A percentile compares a stretch with the other conserved stretches of the same genome.
Conservation (phyloP, 2,113 vertebrate species). For the Elephantulus edwardii region DNA sequence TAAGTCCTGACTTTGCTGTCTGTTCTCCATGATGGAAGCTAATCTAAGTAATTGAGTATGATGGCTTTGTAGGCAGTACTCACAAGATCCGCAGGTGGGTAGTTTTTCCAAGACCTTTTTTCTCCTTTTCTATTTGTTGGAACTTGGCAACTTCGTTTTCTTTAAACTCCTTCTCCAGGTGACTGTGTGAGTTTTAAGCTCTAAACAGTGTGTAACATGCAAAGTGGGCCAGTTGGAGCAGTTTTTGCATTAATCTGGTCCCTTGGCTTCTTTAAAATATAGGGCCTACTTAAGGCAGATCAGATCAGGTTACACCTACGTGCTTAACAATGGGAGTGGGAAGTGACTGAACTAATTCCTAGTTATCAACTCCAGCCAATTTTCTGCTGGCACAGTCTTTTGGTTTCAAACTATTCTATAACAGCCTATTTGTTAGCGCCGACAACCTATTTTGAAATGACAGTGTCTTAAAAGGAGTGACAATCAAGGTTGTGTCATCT, state of each 20-base stretch:
- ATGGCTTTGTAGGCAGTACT: neutral
- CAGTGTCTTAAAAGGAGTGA: neutral
- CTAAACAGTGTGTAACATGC: neutral
- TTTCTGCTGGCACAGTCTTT: neutral
- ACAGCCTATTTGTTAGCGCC: neutral
- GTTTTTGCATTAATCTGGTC: neutral
- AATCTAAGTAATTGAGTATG: neutral
- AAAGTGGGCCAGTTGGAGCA: neutral
- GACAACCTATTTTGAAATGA: neutral
- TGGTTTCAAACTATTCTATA: neutral
- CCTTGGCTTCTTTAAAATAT: neutral
- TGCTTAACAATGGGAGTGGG: neutral
- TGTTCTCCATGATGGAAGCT: neutral
- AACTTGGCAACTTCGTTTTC: neutral
- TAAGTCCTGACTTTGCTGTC: neutral
- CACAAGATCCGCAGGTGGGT: neutral
- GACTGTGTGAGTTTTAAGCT: neutral
- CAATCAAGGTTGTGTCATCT: neutral
- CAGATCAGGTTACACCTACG: constrained; percentile 23
- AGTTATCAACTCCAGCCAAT: neutral
- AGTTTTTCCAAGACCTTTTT: neutral
- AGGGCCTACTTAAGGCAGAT: neutral
- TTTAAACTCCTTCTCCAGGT: neutral
- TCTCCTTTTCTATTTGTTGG: neutral
- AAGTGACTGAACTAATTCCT: neutral